Evolutionary conservation across 1,140 invertebrate species (phyloP).

Genomic region (Polypedilum vanderplanki): DNA sequence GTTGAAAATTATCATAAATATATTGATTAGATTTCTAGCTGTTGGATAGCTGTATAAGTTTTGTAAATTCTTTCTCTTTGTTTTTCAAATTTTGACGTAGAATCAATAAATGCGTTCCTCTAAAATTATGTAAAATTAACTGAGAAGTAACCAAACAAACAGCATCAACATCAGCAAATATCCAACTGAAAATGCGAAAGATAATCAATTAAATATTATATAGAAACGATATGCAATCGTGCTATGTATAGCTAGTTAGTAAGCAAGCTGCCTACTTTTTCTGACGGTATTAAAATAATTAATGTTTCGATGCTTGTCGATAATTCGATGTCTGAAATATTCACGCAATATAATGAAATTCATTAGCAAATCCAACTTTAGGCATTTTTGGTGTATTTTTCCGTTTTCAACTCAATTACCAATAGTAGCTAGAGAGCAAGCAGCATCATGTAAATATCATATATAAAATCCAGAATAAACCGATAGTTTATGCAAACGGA

Average conservation of each 20-base stretch:
- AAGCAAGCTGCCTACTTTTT: not conserved
- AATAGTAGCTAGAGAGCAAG: not conserved
- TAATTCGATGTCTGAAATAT: constrained; percentile 21
- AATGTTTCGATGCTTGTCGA: constrained; percentile 9
- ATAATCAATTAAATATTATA: constrained; percentile 27
- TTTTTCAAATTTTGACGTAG: not conserved
- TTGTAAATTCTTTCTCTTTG: not conserved
- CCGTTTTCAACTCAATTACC: constrained; percentile 12
- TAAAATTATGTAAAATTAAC: not conserved
- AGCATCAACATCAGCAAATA: constrained; percentile 12
- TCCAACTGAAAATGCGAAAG: not conserved
- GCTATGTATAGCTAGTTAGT: not conserved
- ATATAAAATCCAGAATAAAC: too few relatives aligned
- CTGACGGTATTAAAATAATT: constrained; percentile 23
- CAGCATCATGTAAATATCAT: too few relatives aligned
- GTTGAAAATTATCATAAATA: constrained; percentile 1
- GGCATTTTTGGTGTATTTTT: not conserved
- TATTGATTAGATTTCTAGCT: constrained; percentile 2
- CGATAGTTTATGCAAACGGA: too few relatives aligned
- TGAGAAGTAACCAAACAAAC: constrained; percentile 15
- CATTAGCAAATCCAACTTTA: constrained; percentile 29
- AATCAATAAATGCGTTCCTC: not conserved
- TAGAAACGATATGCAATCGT: constrained; percentile 26
- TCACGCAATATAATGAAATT: constrained; percentile 23
- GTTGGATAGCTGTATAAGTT: not conserved